Conservation (phyloP, 1,140 invertebrate species). For the Drosophila eugracilis region DNA sequence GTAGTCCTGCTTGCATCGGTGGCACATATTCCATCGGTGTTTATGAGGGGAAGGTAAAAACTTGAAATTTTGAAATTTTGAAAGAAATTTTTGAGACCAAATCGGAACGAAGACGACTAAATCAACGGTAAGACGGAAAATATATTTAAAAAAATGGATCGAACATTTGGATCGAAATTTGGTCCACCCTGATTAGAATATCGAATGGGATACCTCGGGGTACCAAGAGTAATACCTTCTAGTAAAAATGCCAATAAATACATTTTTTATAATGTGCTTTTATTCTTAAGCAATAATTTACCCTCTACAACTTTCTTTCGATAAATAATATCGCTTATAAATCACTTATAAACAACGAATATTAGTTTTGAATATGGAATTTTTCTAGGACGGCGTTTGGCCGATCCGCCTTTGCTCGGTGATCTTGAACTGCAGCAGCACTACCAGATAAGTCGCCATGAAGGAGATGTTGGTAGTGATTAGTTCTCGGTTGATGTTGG, state of each 20-base stretch:
- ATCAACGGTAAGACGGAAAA: not conserved
- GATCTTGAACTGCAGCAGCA: slow-evolving; percentile 88
- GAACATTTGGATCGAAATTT: too few relatives aligned
- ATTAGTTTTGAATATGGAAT: too few relatives aligned
- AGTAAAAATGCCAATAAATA: too few relatives aligned
- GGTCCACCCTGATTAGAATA: too few relatives aligned
- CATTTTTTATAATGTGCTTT: too few relatives aligned
- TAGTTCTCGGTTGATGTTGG: slow-evolving; percentile 89
- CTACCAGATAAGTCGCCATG: slow-evolving; percentile 89
- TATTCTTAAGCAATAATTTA: too few relatives aligned
- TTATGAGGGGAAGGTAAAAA: not conserved
- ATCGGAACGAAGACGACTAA: not conserved
- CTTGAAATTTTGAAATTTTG: not conserved
- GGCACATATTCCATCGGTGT: slow-evolving; percentile 44
- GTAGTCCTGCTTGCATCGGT: slow-evolving; percentile 28
- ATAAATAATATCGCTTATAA: too few relatives aligned
- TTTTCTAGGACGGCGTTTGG: not conserved
- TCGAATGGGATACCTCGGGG: too few relatives aligned
- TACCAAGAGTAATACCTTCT: too few relatives aligned
- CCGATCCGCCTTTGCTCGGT: slow-evolving; percentile 78
- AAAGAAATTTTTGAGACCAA: not conserved
- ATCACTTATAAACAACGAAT: too few relatives aligned
- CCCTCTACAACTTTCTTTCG: too few relatives aligned
- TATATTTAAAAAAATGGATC: too few relatives aligned
- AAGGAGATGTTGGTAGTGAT: slow-evolving; percentile 88